Evolutionary conservation across 2,113 vertebrate genomes (phyloP).

Genomic region (Saguinus imperator): DNA sequence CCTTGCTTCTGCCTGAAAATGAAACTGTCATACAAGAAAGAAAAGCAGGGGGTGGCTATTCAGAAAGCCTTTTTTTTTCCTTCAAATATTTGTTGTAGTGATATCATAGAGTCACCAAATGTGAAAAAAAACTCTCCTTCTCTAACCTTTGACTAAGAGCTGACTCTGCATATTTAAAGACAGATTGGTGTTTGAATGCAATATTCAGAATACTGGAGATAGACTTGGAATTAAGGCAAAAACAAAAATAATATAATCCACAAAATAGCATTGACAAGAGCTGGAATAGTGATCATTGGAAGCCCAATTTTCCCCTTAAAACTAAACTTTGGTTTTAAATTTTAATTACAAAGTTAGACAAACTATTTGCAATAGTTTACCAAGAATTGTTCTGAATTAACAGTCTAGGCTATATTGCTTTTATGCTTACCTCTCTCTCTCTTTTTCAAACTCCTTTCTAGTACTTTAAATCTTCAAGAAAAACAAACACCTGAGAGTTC

Average conservation of each 20-base stretch:
- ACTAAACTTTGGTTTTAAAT: conserved; percentile 31
- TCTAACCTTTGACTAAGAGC: not conserved
- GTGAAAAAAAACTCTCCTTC: not conserved
- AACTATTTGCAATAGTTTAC: not conserved
- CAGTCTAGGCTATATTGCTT: not conserved
- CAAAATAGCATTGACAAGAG: not conserved
- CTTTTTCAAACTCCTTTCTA: conserved; percentile 11
- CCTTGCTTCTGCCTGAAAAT: conserved; percentile 35
- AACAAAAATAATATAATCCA: not conserved
- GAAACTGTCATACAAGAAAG: conserved; percentile 34
- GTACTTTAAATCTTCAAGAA: conserved; percentile 3
- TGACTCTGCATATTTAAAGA: not conserved
- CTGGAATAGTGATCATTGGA: not conserved
- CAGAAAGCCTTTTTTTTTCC: conserved; percentile 25
- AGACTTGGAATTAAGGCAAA: conserved; percentile 9
- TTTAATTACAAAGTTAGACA: conserved; percentile 10
- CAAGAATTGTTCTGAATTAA: not conserved
- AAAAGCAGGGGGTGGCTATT: conserved; percentile 37
- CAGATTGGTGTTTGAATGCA: not conserved
- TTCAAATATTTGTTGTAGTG: not conserved
- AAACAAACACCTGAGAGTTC: not conserved
- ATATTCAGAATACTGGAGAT: not conserved
- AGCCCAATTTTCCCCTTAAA: not conserved
- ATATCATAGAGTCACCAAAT: conserved; percentile 30
- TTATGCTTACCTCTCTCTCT: not conserved